A percentile compares a stretch with the other conserved stretches of the same genome.
These are phyloP conservation scores for Chitala chitala DNA, from an alignment of 2,113 vertebrate species.

Conservation along the genomic window DNA sequence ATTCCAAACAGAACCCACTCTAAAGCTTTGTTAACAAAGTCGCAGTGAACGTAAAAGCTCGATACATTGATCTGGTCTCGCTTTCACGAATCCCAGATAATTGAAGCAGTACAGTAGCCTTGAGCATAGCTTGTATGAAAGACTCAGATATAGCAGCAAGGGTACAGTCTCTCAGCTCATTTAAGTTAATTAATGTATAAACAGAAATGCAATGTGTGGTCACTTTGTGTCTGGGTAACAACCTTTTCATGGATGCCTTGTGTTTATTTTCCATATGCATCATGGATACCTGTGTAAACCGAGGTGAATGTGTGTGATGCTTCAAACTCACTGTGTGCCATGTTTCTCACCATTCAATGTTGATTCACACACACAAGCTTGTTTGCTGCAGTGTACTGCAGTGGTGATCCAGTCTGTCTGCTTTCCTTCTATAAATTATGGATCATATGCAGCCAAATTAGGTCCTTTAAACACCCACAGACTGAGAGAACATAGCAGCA, in stretches of 20 bases:
- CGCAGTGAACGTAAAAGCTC: background rate
- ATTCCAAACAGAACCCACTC: background rate
- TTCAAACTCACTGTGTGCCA: background rate
- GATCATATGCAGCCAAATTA: background rate
- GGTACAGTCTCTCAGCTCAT: background rate
- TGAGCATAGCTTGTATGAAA: background rate
- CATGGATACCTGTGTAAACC: background rate
- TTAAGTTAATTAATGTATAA: background rate
- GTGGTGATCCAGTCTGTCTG: background rate
- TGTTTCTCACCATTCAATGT: too few species aligned
- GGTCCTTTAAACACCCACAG: background rate
- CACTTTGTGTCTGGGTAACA: too few species aligned
- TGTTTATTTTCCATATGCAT: background rate
- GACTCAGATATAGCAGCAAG: too few species aligned
- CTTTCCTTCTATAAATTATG: background rate
- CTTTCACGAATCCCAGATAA: background rate
- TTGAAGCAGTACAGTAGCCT: background rate
- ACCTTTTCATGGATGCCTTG: background rate
- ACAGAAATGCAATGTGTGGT: too few species aligned
- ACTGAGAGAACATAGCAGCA: background rate
- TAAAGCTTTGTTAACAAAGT: constrained; percentile 7
- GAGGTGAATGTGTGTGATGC: background rate
- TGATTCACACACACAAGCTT: background rate
- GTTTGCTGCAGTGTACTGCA: background rate
- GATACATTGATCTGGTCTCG: too few species aligned